Evolutionary conservation across 2,888 invertebrate genomes (phyloP).

Genomic region (Xanthorhoe designata): DNA sequence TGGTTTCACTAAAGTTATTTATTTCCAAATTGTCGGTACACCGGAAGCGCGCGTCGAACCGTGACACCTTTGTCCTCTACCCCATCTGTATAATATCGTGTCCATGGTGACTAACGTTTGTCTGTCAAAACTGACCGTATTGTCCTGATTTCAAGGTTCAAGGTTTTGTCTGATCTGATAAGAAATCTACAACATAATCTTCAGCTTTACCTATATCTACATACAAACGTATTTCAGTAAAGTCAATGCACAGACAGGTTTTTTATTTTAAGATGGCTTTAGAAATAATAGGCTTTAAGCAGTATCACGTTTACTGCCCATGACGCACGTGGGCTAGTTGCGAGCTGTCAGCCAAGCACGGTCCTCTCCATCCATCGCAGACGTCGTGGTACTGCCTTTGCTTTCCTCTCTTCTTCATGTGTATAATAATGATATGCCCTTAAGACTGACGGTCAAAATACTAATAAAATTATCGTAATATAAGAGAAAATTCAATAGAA

Average conservation of each 20-base stretch:
- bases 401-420: no score
- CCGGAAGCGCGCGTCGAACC: slow-evolving; percentile 51
- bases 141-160: slow-evolving; percentile 29
- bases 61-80: slow-evolving; percentile 49
- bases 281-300: no score
- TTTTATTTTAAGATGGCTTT: no score
- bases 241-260: no score
- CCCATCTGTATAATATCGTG: slow-evolving; percentile 37
- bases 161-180: slow-evolving; percentile 27
- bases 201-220: not conserved
- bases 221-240: not conserved
- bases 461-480: not conserved
- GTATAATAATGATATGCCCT: no score
- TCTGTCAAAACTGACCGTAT: slow-evolving; percentile 36
- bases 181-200: slow-evolving; percentile 3
- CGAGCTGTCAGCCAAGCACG: no score
- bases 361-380: no score
- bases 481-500: slow-evolving; percentile 31
- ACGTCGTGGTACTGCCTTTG: no score
- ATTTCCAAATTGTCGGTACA: slow-evolving; percentile 50
- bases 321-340: no score
- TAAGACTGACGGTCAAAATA: no score
- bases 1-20: slow-evolving; percentile 22
- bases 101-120: slow-evolving; percentile 43
- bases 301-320: no score